Base-by-base conservation (phyloP, 2,888 invertebrate species). In the Synergus umbraculus region DNA sequence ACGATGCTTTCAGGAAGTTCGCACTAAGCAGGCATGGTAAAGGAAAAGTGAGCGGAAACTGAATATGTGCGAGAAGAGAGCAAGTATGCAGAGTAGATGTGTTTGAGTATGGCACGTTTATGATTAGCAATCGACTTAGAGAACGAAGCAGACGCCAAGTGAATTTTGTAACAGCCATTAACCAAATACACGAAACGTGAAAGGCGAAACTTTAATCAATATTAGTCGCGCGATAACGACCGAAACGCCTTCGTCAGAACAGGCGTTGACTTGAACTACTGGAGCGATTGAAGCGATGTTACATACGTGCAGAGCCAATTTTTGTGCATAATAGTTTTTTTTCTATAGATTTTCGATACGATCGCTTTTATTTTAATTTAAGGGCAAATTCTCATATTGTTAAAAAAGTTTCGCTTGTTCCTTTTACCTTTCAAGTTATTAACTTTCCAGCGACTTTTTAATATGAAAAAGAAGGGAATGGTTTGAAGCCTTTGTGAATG, bases 1-100 rank as follows among this genome's bases (percentile, higher is more conserved):
- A 85, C 84, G 85, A 84, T 86, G 86, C 85, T 85, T 85, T 86
- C 85, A 86, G 85, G 82, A 83, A 83, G 85, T 83, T 78, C 81
- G 81, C 82, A 83, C 82, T 82, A 82, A 86, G 84, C 85, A 86
- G 85, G 83, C 84, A 78, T 77, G 79, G 81, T 81, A 83, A 60
- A 83, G 79, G 46, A 77, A 79, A 76, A 82, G 83, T 76, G 64
- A 80, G 79, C 41, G 73, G 73, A 37, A 73, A 73, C 73, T 73
- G 73, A 73, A 73, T 73, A 69, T 69, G 15, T 73, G 13, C 37
- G 49, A 29, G 73, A 37, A 54, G 37, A 22, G 7, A 44, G 66
- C 15, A 43, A 63, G 44, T 44, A 18, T 44, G 67, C 12, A 69
- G 46, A 12, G 69, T 49, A 22, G 69, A 69, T 46, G 69, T 22